Evolutionary conservation across 30 jellyfish, hydroid and myxozoan species (phyloP), one percentile per base, ranked within the genome.

Genomic region (Hydractinia echinata): DNA sequence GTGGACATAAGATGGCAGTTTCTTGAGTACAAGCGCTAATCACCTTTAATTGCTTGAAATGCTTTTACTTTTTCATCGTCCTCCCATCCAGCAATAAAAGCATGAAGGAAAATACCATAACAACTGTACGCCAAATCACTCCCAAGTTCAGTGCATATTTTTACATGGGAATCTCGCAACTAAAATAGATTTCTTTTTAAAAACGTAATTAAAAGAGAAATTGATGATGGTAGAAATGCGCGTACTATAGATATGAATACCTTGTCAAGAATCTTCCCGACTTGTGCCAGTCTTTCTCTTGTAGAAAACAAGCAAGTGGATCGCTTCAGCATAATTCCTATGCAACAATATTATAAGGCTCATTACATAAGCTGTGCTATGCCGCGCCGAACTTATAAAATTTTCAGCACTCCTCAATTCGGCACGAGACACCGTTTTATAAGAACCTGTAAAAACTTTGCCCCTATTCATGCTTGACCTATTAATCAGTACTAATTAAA

Each of bases 1-100:
- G n/a, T 13, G 19, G 0, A 60, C 19, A 60, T 13, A 30, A 30
- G 44, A 30, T 30, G 44, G 2, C 44, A 30, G 44, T 30, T 30
- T 30, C 44, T 30, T 30, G 44, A 30, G 44, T 30, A 30, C n/a
- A 13, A 13, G 1, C 70, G n/a, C n/a, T 14, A 16, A 60, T 13
- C 19, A 92, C 98, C 98, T 92, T 87, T 87, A 62, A 92, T 92
- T 6, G 96, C 98, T 53, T 55, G 83, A 66, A 83, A 92, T 66
- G 98, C 95, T 73, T 86, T 92, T 44, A 81, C 73, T 55, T 92
- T 92, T 85, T 92, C 98, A 62, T 92, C 96, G 48, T 68, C 93
- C 58, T 92, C 98, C 98, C 98, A 92, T 4, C 98, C 98, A 86
- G 98, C 96, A 11, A 92, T 86, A 67, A 92, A 92, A 8, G 98